These are phyloP conservation scores for Callithrix jacchus DNA, from an alignment of 2,113 vertebrate genomes.

Conservation along the genomic window DNA sequence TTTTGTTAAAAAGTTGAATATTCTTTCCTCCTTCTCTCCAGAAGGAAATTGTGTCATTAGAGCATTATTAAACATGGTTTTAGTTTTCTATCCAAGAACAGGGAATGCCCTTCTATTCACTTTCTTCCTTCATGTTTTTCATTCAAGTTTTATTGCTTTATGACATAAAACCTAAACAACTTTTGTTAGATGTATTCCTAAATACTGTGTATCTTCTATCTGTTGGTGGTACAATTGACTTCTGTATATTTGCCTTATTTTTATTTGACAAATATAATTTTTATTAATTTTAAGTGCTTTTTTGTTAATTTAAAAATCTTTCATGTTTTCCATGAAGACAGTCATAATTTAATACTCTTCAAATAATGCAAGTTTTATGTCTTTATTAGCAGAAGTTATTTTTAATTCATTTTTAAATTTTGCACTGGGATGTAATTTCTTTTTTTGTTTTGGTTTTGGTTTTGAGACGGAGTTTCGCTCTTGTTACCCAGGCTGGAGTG, in stretches of 20 bases:
- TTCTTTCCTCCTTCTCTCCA: not conserved
- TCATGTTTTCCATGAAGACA: not conserved
- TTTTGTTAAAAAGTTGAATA: not conserved
- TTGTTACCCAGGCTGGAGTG: too few species aligned
- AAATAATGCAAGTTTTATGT: not conserved
- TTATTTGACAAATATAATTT: not conserved
- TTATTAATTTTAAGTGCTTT: not conserved
- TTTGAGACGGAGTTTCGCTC: too few species aligned
- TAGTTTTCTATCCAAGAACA: not conserved
- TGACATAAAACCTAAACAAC: not conserved
- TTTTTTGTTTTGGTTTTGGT: too few species aligned
- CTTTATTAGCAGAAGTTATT: not conserved
- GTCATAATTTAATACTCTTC: not conserved
- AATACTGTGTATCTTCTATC: not conserved
- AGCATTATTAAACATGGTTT: not conserved
- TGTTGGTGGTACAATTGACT: not conserved
- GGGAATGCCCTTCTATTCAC: not conserved
- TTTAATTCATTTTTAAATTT: not conserved
- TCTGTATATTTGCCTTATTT: not conserved
- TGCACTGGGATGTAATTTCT: not conserved
- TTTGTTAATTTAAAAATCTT: not conserved
- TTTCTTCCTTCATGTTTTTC: not conserved
- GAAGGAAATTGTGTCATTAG: not conserved
- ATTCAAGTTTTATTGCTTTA: not conserved
- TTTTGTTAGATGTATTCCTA: not conserved